Base-by-base conservation (phyloP, 1,140 invertebrate species). In the Polypedilum vanderplanki region DNA sequence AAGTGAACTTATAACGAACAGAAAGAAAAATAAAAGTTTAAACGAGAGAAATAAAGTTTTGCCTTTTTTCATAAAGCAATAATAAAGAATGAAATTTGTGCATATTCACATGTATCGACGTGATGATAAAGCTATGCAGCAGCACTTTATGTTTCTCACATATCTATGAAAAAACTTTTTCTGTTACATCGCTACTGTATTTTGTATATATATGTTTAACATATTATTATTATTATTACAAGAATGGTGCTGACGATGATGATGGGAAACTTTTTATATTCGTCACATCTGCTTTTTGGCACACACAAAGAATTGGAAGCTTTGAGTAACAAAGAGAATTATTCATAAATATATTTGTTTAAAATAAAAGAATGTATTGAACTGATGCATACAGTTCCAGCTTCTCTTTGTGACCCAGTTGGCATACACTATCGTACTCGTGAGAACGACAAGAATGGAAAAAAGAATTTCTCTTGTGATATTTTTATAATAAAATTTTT, bases 51-150 rank as follows among this genome's bases (percentile, higher is more conserved):
- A 12, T 57, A 57, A 57, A 57, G 8, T 57, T 57, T 57, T 57
- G 46, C 46, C n/a, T 12, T n/a, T 57, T 57, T 57, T 57, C 46
- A 57, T 57, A 57, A 70, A 70, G 65, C 20, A 70, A 70, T 70
- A 70, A 70, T 70, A 70, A 70, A 7, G 18, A 70, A 57, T 57
- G 46, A 57, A 57, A 57, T 57, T 57, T 57, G 46, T 70, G 65
- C 17, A 70, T 70, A 70, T 70, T 70, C 20, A 20, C 65, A 70
- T 70, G 65, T 70, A 70, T 70, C 65, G 65, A 70, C 65, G 65
- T 70, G 65, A 70, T 70, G 17, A 70, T 70, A 70, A 70, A 70
- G 65, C 24, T 3, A n/a, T n/a, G 24, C 24, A 33, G 24, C 24
- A 70, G 7, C 17, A 70, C 65, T 70, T 70, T 70, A 20, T 22